Conservation (phyloP, 2,113 vertebrate species). For the Ceratotherium simum region DNA sequence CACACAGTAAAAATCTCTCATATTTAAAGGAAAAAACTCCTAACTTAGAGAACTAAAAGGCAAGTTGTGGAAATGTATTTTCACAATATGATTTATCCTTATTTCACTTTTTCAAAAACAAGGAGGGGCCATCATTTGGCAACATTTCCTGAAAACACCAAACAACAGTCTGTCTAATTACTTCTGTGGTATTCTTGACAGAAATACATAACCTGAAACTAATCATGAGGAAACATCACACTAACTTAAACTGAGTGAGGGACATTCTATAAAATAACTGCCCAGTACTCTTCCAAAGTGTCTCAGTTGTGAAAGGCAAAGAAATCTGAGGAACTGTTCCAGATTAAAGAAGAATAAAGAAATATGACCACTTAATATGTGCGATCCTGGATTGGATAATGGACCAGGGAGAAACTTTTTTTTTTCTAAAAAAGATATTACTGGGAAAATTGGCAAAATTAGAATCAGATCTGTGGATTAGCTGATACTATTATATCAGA, state of each 20-base stretch:
- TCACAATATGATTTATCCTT: constrained; percentile 10
- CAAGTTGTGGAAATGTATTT: background rate
- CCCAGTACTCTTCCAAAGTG: background rate
- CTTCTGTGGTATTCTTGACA: background rate
- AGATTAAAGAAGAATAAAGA: constrained; percentile 31
- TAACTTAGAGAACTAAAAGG: constrained; percentile 36
- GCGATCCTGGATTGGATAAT: background rate
- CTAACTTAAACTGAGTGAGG: constrained; percentile 16
- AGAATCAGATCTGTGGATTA: background rate
- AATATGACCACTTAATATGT: background rate
- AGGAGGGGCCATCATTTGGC: background rate
- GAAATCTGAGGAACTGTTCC: background rate
- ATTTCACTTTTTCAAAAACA: constrained; percentile 43
- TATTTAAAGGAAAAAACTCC: background rate
- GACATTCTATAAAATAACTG: constrained; percentile 20
- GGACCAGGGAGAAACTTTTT: background rate
- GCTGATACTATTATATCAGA: background rate
- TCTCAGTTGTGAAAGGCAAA: constrained; percentile 33
- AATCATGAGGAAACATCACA: constrained; percentile 14
- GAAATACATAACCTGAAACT: constrained; percentile 46
- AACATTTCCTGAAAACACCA: constrained; percentile 46
- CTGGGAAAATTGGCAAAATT: background rate
- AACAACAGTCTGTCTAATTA: background rate
- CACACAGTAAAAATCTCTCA: background rate
- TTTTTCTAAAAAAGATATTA: background rate